Evolutionary conservation across 2,888 invertebrate species (phyloP).

Genomic region (Brassicogethes aeneus): DNA sequence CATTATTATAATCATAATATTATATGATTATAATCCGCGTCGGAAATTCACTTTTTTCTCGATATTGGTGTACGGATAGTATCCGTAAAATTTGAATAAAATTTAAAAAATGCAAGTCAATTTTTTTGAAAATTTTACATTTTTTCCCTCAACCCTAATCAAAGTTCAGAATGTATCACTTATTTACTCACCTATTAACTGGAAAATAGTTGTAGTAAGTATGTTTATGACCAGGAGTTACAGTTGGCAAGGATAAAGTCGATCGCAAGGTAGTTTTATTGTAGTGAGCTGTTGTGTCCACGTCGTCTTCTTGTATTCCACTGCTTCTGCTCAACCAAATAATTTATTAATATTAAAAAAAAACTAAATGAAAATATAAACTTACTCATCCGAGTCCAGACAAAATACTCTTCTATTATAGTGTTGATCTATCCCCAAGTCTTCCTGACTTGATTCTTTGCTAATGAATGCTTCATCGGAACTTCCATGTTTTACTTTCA

Average conservation of each 20-base stretch:
- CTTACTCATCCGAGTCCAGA: conserved; percentile 39
- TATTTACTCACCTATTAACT: neutral
- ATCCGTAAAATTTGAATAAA: no score
- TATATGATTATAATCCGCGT: no score
- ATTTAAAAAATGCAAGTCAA: no score
- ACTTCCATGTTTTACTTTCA: conserved; percentile 31
- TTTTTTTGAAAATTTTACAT: no score
- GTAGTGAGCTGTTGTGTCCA: conserved; percentile 34
- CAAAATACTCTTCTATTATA: conserved; percentile 17
- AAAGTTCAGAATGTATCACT: neutral
- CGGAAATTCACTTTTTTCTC: no score
- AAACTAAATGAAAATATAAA: conserved; percentile 12
- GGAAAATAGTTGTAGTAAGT: conserved; percentile 15
- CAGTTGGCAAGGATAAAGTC: conserved; percentile 41
- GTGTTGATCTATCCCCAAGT: conserved; percentile 25
- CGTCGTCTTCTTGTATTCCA: conserved; percentile 48
- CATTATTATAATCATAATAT: no score
- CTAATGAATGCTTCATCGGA: conserved; percentile 44
- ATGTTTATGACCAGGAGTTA: conserved; percentile 24
- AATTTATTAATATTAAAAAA: conserved; percentile 3
- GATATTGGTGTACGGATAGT: no score
- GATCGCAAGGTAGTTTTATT: conserved; percentile 34
- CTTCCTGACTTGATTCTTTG: conserved; percentile 50
- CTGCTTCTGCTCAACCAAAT: conserved; percentile 40
- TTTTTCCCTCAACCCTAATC: no score